Base-by-base conservation (phyloP, 2,797 vertebrate species). In the Neosalanx taihuensis region DNA sequence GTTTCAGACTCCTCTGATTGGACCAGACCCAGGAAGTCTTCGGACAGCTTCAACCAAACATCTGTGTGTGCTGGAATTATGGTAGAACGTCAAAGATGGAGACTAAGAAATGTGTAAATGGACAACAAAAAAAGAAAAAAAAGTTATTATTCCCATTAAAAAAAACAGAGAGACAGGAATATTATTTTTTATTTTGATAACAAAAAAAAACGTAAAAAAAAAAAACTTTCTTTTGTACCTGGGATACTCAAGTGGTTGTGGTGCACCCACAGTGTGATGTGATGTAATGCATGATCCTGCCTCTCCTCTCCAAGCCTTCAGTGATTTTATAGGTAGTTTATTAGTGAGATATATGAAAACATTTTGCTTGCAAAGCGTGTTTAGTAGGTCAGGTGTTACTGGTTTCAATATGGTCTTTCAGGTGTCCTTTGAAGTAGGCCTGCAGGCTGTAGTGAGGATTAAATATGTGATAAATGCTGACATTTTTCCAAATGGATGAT, bases 101-200 rank as follows among this genome's bases (percentile, higher is more conserved):
- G 93, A 93, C 93, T 94, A 91, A 93, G 90, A 93, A 92, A 94
- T 92, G 93, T 94, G 94, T 93, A 93, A 95, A 95, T 92, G 86
- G 87, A 93, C 90, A 91, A 26, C 23, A 26, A 93, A 87, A 76
- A 93, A 90, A 91, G 91, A 41, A 41, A 41, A 93, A 87, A 76
- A 78, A 76, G 83, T 92, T 91, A 93, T 84, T 95, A 93, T 91
- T 89, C 90, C 53, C 41, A 64, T 60, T 63, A 30, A 63, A 71
- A 72, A 72, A 64, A 46, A 30, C 35, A 61, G 68, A 79, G 69
- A 53, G 70, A 84, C 79, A 77, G 72, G 74, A 89, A 82, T 91
- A 92, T 93, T 56, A 92, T 94, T 92, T 95, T 99, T 97, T 98
- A 97, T 98, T 98, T 98, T 98, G 95, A 94, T 97, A 97, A 95